Evolutionary conservation across 2,113 vertebrate species (phyloP), one percentile per base, ranked within the genome.

Genomic region (Electrona antarctica): DNA sequence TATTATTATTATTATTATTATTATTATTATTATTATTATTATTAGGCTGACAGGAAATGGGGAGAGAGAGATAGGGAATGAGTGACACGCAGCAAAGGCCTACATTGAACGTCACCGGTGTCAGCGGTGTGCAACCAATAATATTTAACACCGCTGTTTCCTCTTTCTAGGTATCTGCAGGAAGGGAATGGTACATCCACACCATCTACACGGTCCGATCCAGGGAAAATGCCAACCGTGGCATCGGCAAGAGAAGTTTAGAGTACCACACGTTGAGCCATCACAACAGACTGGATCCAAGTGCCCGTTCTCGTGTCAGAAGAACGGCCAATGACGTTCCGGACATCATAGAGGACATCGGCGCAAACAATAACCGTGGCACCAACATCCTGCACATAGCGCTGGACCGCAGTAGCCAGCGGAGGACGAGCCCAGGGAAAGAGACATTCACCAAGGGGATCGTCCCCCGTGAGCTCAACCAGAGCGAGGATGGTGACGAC

Each of bases 111-210:
- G 33, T 41, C 33, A 41, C 33, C 33, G 33, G 33, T 41, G 33
- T 41, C 33, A 41, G 1, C 33, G 33, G 33, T 41, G 33, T 41
- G 33, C 33, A 41, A 41, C 33, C 33, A 41, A 41, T 41, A 4
- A 41, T 41, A 6, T 41, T 41, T 48, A 49, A 14, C 11, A 11
- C 64, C 15, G 55, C 29, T 68, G 10, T 62, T 45, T 51, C 6
- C 46, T 70, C 5, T 47, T 7, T 52, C 15, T 74, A 99, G 97
- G 96, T 98, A 10, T 90, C 96, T n/a, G 82, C 94, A 33, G 97
- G 97, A 7, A 92, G 96, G 55, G 97, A 98, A 81, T 99, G 97
- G 97, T 99, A 95, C 10, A 93, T 99, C 76, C 97, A 99, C 71
- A 93, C 96, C 5, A 95, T 99, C 88, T 99, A 99, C 82, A 99